These are phyloP conservation scores for Redunca redunca DNA, from an alignment of 2,113 vertebrate species.

Conservation along the genomic window DNA sequence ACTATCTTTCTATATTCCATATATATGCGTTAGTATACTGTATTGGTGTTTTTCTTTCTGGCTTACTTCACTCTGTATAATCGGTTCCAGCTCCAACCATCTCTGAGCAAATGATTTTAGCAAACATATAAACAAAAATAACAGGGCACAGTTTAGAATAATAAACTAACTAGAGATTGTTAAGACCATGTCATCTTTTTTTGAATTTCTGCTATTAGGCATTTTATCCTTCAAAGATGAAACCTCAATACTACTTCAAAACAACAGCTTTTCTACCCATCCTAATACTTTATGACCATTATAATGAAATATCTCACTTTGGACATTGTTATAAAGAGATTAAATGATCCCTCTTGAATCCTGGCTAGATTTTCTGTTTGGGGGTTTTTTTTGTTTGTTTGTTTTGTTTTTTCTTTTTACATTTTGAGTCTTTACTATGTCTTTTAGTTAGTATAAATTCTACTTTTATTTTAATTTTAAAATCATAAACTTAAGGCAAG, in stretches of 20 bases:
- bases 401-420: fast-evolving
- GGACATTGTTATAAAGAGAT: not conserved
- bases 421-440: not conserved
- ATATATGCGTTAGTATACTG: no score
- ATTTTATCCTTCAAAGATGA: not conserved
- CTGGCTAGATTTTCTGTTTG: not conserved
- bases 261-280: not conserved
- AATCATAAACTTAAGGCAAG: not conserved
- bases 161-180: not conserved
- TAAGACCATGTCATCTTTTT: not conserved
- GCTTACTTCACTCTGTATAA: no score
- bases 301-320: not conserved
- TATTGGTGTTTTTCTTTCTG: no score
- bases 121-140: not conserved
- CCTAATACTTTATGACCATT: not conserved
- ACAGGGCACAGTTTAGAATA: not conserved
- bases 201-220: not conserved
- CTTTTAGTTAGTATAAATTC: not conserved
- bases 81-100: no score
- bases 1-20: no score
- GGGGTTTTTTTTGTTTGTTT: fast-evolving
- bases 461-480: not conserved
- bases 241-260: not conserved
- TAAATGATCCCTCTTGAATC: not conserved
- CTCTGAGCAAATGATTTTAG: not conserved